Percentiles rank a stretch among this genome's conserved stretches.
Conservation (phyloP, 2,888 invertebrate species). For the Zygogramma bicolorata region DNA sequence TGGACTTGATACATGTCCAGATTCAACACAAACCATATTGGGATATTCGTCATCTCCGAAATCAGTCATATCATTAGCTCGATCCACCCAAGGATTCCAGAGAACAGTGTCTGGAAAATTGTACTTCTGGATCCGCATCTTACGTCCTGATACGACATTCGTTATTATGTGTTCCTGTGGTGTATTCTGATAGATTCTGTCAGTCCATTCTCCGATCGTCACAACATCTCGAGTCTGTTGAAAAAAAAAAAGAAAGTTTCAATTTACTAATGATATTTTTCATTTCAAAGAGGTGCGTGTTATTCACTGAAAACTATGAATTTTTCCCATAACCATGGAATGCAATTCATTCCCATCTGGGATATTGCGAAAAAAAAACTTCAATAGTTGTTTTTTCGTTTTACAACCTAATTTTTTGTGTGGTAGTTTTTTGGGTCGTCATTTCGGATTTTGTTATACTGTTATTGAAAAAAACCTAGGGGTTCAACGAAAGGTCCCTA, state of each 20-base stretch:
- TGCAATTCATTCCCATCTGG: no score
- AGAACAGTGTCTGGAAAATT: conserved; percentile 97
- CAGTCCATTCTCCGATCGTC: conserved; percentile 92
- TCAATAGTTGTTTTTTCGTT: no score
- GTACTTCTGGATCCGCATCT: conserved; percentile 93
- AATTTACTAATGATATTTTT: no score
- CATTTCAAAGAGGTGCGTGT: conserved; percentile 89
- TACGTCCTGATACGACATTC: conserved; percentile 90
- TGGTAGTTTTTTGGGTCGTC: no score
- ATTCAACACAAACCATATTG: conserved; percentile 96
- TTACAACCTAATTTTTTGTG: no score
- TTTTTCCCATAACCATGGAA: no score
- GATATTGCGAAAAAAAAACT: no score
- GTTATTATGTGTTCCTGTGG: conserved; percentile 93
- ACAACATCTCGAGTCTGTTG: conserved; percentile 84
- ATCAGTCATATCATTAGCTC: conserved; percentile 91
- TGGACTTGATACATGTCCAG: conserved; percentile 90
- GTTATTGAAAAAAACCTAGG: no score
- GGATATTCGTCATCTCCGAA: conserved; percentile 98
- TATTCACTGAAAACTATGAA: no score
- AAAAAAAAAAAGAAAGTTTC: not conserved
- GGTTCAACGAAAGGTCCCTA: no score
- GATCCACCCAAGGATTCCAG: conserved; percentile 97
- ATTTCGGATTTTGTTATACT: no score
- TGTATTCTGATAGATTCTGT: conserved; percentile 93